Conservation (phyloP, 2,113 vertebrate genomes). For the Ibidorhyncha struthersii region DNA sequence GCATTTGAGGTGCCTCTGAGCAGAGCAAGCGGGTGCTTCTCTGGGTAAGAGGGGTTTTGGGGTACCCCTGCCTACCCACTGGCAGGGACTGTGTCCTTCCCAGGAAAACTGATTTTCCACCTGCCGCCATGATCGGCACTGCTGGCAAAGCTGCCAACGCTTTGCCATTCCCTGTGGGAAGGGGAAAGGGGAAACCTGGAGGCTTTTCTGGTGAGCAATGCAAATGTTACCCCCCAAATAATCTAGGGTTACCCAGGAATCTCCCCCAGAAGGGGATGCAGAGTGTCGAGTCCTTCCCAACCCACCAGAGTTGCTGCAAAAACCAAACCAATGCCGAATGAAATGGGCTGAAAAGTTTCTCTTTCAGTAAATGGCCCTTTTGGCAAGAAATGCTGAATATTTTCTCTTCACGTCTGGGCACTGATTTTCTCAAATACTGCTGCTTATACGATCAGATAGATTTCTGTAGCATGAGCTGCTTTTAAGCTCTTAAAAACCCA, state of each 20-base stretch:
- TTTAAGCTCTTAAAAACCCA: slow-evolving; percentile 7
- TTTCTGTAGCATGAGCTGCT: slow-evolving; percentile 2
- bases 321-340: rapidly evolving
- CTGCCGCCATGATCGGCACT: rapidly evolving
- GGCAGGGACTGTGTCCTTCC: background rate
- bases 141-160: background rate
- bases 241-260: too few relatives aligned
- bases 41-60: background rate
- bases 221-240: rapidly evolving
- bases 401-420: background rate
- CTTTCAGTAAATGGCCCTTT: background rate
- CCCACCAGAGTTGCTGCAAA: rapidly evolving
- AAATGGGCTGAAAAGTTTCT: background rate
- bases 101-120: background rate
- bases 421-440: background rate
- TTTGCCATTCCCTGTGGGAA: rapidly evolving
- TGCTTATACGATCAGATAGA: background rate
- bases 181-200: background rate
- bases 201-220: background rate
- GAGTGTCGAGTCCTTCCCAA: rapidly evolving
- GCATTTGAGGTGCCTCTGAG: slow-evolving; percentile 18
- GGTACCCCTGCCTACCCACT: background rate
- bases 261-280: rapidly evolving
- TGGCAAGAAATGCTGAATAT: background rate
- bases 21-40: background rate